phyloP scores from a whole-genome alignment of 2,113 vertebrate species.

The Microtus montanus region DNA sequence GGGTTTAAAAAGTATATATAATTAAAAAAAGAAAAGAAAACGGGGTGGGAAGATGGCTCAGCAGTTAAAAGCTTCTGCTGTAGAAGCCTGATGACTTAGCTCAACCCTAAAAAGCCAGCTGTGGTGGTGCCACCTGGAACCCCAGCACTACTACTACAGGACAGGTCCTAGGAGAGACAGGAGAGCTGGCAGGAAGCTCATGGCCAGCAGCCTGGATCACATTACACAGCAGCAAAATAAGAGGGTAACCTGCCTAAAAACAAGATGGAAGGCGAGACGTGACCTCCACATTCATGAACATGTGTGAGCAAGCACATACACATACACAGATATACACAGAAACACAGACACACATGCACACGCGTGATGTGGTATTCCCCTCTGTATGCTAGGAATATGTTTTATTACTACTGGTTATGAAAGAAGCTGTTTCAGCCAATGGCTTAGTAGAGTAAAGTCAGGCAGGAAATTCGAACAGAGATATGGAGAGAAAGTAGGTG shows the following conservation, averaged over 20 bases:
- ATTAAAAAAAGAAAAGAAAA: neutral
- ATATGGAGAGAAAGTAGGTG: too few species aligned
- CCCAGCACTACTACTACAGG: neutral
- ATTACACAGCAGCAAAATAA: neutral
- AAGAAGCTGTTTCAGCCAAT: too few species aligned
- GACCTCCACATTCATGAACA: neutral
- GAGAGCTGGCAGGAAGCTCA: neutral
- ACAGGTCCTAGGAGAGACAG: too few species aligned
- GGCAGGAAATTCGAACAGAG: too few species aligned
- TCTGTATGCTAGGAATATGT: too few species aligned
- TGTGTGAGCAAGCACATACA: neutral
- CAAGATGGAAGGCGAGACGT: too few species aligned
- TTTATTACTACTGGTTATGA: too few species aligned
- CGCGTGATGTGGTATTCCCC: too few species aligned
- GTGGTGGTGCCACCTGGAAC: neutral
- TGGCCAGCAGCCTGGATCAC: neutral
- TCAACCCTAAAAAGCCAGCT: neutral
- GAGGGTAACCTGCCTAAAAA: neutral
- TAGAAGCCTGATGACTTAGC: neutral
- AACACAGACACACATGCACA: neutral
- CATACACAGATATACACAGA: neutral
- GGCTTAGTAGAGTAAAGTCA: too few species aligned
- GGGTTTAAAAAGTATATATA: neutral
- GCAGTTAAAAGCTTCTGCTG: neutral
- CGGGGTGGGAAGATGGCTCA: too few species aligned